Percentiles rank a stretch among this genome's conserved stretches.
Evolutionary conservation across 2,113 vertebrate genomes (phyloP).

Genomic region (Macaca nemestrina): DNA sequence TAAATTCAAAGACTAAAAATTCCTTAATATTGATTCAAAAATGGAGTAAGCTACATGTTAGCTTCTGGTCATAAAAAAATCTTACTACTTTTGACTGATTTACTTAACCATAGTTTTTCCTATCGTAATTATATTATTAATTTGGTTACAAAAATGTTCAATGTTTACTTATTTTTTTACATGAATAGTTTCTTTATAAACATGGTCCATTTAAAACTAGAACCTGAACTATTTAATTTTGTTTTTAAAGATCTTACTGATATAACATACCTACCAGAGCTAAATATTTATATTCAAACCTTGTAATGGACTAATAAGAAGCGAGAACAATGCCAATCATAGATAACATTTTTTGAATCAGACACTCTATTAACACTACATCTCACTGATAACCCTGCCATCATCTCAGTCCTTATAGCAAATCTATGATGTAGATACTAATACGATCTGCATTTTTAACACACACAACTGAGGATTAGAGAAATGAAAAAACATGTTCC

Average conservation of each 20-base stretch:
- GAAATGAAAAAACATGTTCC: background rate
- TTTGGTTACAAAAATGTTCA: background rate
- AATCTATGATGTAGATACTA: background rate
- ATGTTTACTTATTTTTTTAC: background rate
- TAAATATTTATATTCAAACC: background rate
- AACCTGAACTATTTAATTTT: background rate
- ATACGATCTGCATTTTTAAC: background rate
- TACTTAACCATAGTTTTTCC: background rate
- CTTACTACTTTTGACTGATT: background rate
- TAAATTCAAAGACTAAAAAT: background rate
- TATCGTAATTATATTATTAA: background rate
- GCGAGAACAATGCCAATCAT: background rate
- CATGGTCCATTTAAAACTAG: background rate
- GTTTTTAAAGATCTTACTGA: background rate
- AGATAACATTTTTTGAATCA: background rate
- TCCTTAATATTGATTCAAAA: background rate
- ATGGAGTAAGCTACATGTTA: background rate
- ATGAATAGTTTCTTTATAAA: background rate
- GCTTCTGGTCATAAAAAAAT: background rate
- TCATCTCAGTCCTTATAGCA: background rate
- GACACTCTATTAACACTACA: background rate
- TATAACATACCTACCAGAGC: background rate
- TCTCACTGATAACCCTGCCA: background rate
- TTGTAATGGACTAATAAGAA: background rate
- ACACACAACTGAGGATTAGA: background rate